phyloP scores from a whole-genome alignment of 2,888 invertebrate species.

The Thelaira solivaga region DNA sequence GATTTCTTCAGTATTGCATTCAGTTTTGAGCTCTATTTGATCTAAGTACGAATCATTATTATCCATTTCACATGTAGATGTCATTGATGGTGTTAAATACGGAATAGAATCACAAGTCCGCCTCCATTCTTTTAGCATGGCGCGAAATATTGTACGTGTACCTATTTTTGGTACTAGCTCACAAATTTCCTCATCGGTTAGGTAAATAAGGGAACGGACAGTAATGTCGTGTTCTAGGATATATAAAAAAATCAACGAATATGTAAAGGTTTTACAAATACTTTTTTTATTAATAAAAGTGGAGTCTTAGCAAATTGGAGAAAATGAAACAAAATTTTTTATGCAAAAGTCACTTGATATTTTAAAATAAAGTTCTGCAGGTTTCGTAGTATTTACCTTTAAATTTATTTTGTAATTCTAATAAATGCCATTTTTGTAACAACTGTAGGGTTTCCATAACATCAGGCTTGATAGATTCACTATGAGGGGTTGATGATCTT shows the following conservation, averaged over 20 bases:
- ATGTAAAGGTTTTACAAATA: not conserved
- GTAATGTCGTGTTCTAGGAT: slow-evolving; percentile 61
- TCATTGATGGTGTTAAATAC: slow-evolving; percentile 1
- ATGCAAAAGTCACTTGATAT: no score
- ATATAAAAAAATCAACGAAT: not conserved
- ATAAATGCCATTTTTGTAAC: slow-evolving; percentile 62
- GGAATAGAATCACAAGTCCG: slow-evolving; percentile 46
- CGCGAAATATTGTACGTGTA: slow-evolving; percentile 67
- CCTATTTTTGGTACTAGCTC: slow-evolving; percentile 68
- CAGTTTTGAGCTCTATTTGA: slow-evolving; percentile 57
- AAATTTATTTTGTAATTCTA: slow-evolving; percentile 52
- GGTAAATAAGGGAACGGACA: slow-evolving; percentile 63
- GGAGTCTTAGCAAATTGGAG: no score
- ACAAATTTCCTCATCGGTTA: slow-evolving; percentile 65
- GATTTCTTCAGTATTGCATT: slow-evolving; percentile 28
- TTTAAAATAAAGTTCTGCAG: no score
- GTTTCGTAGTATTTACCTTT: slow-evolving; percentile 57
- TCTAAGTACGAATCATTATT: slow-evolving; percentile 49
- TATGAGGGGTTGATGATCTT: slow-evolving; percentile 44
- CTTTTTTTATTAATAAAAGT: no score
- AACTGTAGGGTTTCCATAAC: slow-evolving; percentile 53
- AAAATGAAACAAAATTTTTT: no score
- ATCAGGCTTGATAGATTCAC: slow-evolving; percentile 29
- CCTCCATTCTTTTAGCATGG: slow-evolving; percentile 61
- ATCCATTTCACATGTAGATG: slow-evolving; percentile 35